Evolutionary conservation across 2,888 invertebrate species (phyloP).

Genomic region (Eueremaeus valkanovi): DNA sequence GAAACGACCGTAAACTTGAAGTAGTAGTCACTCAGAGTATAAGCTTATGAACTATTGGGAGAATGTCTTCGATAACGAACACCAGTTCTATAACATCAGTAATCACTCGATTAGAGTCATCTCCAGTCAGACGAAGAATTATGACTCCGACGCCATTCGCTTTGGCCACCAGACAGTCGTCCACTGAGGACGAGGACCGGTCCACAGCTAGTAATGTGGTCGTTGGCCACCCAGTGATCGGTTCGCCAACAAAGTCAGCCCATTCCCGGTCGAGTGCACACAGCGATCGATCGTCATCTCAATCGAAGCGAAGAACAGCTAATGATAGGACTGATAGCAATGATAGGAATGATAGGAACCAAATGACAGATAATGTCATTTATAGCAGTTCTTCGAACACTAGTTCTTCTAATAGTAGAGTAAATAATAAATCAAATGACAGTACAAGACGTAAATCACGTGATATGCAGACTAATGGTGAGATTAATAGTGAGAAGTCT

Average conservation of each 20-base stretch:
- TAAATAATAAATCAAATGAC: background rate
- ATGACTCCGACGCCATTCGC: conserved; percentile 17
- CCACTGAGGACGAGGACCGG: background rate
- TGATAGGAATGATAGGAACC: background rate
- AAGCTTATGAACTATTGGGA: background rate
- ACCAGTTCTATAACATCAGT: background rate
- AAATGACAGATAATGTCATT: background rate
- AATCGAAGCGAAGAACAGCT: background rate
- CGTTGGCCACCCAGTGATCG: no score
- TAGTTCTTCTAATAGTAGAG: background rate
- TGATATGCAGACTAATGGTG: conserved; percentile 21
- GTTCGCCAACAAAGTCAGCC: background rate
- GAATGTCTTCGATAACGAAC: background rate
- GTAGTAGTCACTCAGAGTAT: background rate
- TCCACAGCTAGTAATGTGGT: background rate
- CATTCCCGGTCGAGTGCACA: background rate
- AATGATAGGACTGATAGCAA: no score
- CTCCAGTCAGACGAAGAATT: conserved; percentile 5
- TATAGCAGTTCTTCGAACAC: background rate
- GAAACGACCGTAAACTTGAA: background rate
- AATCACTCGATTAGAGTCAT: conserved; percentile 19
- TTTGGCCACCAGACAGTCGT: background rate
- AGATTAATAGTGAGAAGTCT: conserved; percentile 14
- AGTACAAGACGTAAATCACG: conserved; percentile 34
- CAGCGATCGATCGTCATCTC: background rate